phyloP scores from a whole-genome alignment of 1,140 invertebrate genomes.

The Cyphomyrmex costatus region DNA sequence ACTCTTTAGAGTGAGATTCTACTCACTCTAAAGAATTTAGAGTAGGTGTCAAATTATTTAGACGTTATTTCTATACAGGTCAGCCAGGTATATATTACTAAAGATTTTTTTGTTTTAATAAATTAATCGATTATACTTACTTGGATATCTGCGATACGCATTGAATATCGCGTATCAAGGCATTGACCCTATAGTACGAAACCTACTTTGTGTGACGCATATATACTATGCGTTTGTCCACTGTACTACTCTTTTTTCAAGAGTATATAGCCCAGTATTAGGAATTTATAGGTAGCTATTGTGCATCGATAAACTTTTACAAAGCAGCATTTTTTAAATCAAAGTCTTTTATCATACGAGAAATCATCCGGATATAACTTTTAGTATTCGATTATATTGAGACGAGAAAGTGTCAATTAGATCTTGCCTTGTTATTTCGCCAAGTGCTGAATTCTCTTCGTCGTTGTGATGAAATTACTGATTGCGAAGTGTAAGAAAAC shows the following conservation, averaged over 20 bases:
- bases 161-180: not conserved
- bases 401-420: not conserved
- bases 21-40: too few species aligned
- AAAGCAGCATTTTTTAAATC: not conserved
- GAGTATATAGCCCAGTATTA: constrained; percentile 21
- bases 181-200: constrained; percentile 48
- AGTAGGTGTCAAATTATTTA: not conserved
- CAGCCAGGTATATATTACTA: not conserved
- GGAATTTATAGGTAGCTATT: constrained; percentile 23
- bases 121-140: not conserved
- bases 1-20: too few species aligned
- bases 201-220: constrained; percentile 49
- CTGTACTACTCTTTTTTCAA: constrained; percentile 44
- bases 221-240: constrained; percentile 12
- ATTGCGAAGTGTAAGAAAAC: not conserved
- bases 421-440: not conserved
- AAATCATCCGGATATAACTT: not conserved
- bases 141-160: constrained; percentile 2
- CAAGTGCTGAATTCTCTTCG: constrained; percentile 4
- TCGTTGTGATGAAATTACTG: not conserved
- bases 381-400: not conserved
- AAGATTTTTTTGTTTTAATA: not conserved
- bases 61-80: not conserved
- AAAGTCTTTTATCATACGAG: not conserved
- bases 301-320: not conserved